Evolutionary conservation across 2,797 vertebrate genomes (phyloP), one percentile per base, ranked within the genome.

Genomic region (Leptatherina wallacei): DNA sequence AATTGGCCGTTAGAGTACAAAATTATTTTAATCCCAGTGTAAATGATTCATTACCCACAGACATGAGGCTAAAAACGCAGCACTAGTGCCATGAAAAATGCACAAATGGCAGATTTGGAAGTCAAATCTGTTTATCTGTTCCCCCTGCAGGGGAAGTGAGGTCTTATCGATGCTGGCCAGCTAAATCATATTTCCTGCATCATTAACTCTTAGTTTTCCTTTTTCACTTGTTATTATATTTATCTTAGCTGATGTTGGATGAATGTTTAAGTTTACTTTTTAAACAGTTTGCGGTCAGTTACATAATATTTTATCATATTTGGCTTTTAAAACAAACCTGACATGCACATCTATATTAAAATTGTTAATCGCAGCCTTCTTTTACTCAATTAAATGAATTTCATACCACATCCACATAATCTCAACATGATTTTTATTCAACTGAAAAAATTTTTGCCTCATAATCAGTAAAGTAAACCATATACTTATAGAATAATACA

Each of bases 1-100:
- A 93, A 89, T 91, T 91, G 85, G 85, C 83, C 65, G 6, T 90
- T 82, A 85, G 78, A 88, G 77, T 65, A 40, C 71, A 75, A 75
- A 84, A 83, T 89, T 85, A 88, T 86, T 85, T 78, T 85, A 89
- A 91, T 90, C 89, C 86, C 69, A 16, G 42, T 77, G 83, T 85
- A 85, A 91, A 89, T 81, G 65, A 88, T 79, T 90, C 84, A 90
- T 90, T 89, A 83, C 83, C 75, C 76, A 61, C 73, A 87, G 84
- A 89, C 85, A 77, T 85, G 78, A 85, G 66, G 71, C 72, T 77
- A n/a, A 75, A 83, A 71, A 66, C 13, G 6, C 77, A 69, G 67
- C 77, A 75, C 61, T 63, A 13, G 79, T 72, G 75, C 80, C 67
- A 75, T 83, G 59, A 78, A 88, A 82, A 78, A 84, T 32, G 32